A percentile compares a stretch with the other conserved stretches of the same genome.
Evolutionary conservation across 2,113 vertebrate genomes (phyloP).

Genomic region (Leptosomus discolor): DNA sequence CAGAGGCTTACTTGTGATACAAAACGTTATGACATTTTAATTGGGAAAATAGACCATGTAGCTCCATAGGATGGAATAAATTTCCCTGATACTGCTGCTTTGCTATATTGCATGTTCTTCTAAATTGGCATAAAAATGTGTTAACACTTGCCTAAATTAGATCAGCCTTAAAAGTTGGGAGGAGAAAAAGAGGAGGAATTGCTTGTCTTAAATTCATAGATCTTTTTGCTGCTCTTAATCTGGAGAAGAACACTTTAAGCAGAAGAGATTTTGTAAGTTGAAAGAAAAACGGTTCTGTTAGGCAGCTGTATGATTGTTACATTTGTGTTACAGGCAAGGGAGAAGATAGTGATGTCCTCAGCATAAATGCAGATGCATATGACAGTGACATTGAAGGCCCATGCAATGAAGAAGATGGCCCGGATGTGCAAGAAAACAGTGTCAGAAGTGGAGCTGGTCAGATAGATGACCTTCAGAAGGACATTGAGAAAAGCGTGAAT

Average conservation of each 20-base stretch:
- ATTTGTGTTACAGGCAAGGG: slow-evolving; percentile 78
- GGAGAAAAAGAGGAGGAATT: neutral
- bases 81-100: slow-evolving; percentile 28
- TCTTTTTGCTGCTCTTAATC: neutral
- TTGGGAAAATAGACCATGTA: slow-evolving; percentile 40
- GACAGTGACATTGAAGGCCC: slow-evolving; percentile 95
- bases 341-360: slow-evolving; percentile 94
- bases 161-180: slow-evolving; percentile 13
- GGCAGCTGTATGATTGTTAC: neutral
- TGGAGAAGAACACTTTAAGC: neutral
- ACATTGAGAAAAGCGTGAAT: slow-evolving; percentile 94
- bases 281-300: neutral
- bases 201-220: neutral
- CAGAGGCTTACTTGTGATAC: slow-evolving; percentile 10
- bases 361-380: slow-evolving; percentile 94
- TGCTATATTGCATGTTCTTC: slow-evolving; percentile 3
- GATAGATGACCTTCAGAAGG: slow-evolving; percentile 88
- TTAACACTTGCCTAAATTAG: slow-evolving; percentile 41
- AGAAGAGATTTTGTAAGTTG: neutral
- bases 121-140: slow-evolving; percentile 37
- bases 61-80: neutral
- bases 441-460: slow-evolving; percentile 59
- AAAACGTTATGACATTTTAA: slow-evolving; percentile 51
- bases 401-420: slow-evolving; percentile 80
- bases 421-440: slow-evolving; percentile 35